Evolutionary conservation across 2,888 invertebrate genomes (phyloP), one percentile per base, ranked within the genome.

Genomic region (Ctenicera cuprea): DNA sequence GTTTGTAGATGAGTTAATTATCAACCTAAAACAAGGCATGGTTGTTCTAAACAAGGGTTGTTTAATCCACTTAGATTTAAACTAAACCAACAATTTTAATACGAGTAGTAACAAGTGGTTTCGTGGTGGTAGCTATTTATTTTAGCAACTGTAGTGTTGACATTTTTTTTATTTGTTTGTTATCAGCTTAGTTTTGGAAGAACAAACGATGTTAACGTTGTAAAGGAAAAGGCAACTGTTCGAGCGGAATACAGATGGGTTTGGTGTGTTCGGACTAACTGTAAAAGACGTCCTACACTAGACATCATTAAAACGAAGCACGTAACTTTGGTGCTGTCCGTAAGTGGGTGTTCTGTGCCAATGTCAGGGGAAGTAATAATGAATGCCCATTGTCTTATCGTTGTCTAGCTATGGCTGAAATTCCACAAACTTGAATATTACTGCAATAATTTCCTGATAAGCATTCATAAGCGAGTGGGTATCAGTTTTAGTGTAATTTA

Each of bases 291-390:
- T 68, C 73, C 73, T 57, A 73, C 73, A 64, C 54, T 54, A 37
- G 20, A 73, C 62, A 72, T 72, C 61, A 72, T 72, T 72, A 72
- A 72, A 68, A 68, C 73, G 45, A 63, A 43, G 68, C 73, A 73
- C 73, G 73, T 73, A 70, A 63, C 70, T 73, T 73, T 73, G 69
- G 73, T 73, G 73, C 69, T 64, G 41, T 70, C 73, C 69, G 59
- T 73, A 68, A 73, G 73, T 73, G 73, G 73, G 70, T 62, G 73
- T 67, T 66, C 64, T 71, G 61, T 74, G 75, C 77, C 78, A 78
- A 78, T 78, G 78, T 76, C 78, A 78, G 70, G 77, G 77, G 76
- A 76, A 78, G 76, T 75, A 63, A 64, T 70, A 72, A 73, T 73
- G 67, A 73, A 73, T 73, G 68, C 45, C 52, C 62, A 73, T 68